Base-by-base conservation (phyloP, 1,140 invertebrate genomes). In the Micrasema minimum region DNA sequence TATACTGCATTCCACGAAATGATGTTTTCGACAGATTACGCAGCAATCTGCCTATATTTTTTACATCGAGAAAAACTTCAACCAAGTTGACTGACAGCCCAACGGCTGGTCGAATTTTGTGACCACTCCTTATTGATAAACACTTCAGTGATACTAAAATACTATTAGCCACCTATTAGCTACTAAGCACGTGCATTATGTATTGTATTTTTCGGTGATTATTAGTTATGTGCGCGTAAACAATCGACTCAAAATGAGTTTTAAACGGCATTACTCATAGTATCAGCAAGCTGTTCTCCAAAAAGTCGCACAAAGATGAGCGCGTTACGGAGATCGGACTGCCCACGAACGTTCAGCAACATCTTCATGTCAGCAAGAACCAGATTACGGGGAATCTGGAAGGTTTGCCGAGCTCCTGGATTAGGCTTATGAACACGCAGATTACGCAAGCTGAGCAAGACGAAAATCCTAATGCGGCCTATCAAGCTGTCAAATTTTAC, bases 401-500 rank as follows among this genome's bases (percentile, higher is more conserved):
- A 77, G 94, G 92, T 4, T 81, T 95, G 16, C 93, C 93, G 0
- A 85, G 88, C 18, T 85, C 92, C 35, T 96, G 94, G 94, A 81
- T 90, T 26, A 83, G 89, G 43, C 84, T 96, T 46, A 86, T 99
- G 65, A 90, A 94, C 77, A 88, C 91, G 43, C 94, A 97, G 80
- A 95, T 98, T 73, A 93, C 93, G 37, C 88, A 90, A 73, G 90
- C 89, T 48, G 96, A 98, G 80, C 94, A 97, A 81, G 88, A 92
- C 79, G 90, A 97, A 77, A 96, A 98, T 85, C 96, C 96, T 1
- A 90, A 92, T 75, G 96, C 96, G 18, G 87, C 87, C 0, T 86
- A 86, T 20, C 93, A 96, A 80, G 96, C 96, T 2, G 88, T 98
- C 31, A 95, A 96, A 77, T 97, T 93, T 79, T 97, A 96, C 79